A percentile compares a stretch with the other conserved stretches of the same genome.
These are phyloP conservation scores for Drymonia ruficornis DNA, from an alignment of 2,888 invertebrate genomes.

Conservation along the genomic window DNA sequence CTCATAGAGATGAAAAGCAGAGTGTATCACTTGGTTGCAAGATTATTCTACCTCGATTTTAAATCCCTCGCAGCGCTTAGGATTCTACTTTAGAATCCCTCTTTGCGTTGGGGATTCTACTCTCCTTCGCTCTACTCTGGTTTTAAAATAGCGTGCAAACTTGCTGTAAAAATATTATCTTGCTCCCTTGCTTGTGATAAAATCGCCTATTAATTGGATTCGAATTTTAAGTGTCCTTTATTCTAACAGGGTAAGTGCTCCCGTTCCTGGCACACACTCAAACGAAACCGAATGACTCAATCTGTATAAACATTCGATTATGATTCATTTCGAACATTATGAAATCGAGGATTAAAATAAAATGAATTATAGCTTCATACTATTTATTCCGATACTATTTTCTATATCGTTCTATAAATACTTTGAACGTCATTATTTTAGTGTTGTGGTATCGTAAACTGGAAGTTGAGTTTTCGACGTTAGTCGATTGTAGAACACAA, in stretches of 20 bases:
- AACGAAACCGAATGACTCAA: slow-evolving; percentile 21
- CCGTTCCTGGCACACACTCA: slow-evolving; percentile 26
- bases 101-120: too few species aligned
- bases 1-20: too few species aligned
- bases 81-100: too few species aligned
- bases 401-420: slow-evolving; percentile 1
- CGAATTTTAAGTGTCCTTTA: too few species aligned
- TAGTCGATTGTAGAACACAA: slow-evolving; percentile 5
- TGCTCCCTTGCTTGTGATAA: too few species aligned
- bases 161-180: too few species aligned
- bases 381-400: slow-evolving; percentile 14
- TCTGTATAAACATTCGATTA: slow-evolving; percentile 16
- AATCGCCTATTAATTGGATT: too few species aligned
- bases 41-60: too few species aligned
- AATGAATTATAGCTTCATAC: slow-evolving; percentile 7
- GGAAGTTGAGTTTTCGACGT: slow-evolving; percentile 9
- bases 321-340: slow-evolving; percentile 9
- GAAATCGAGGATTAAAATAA: not conserved
- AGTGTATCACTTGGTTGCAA: too few species aligned
- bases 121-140: too few species aligned
- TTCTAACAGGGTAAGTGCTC: not conserved
- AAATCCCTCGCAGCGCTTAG: too few species aligned
- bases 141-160: too few species aligned
- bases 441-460: slow-evolving; percentile 10
- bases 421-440: not conserved